These are phyloP conservation scores for Planiliza haematocheilus DNA, from an alignment of 2,113 vertebrate species.

Conservation along the genomic window DNA sequence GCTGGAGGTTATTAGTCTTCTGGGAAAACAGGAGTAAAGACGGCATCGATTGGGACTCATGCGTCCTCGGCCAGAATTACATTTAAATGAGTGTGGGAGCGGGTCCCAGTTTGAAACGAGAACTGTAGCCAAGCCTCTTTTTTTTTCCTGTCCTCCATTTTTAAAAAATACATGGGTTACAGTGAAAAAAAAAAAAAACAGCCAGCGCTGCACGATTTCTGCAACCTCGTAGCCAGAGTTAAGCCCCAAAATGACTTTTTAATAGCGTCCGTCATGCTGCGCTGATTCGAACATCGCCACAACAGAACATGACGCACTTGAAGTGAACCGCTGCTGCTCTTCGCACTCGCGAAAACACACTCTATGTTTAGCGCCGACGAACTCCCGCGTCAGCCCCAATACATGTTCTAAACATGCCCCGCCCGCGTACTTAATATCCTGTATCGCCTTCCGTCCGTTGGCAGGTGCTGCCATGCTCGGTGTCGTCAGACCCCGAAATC, in stretches of 20 bases:
- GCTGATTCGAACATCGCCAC: conserved; percentile 32
- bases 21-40: too few relatives aligned
- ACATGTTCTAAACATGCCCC: conserved; percentile 45
- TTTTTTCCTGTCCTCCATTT: neutral
- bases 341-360: conserved; percentile 13
- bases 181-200: too few relatives aligned
- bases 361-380: conserved; percentile 49
- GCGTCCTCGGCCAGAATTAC: conserved; percentile 23
- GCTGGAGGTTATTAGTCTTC: too few relatives aligned
- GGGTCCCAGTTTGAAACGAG: conserved; percentile 22
- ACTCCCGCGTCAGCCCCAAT: conserved; percentile 17
- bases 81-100: conserved; percentile 39
- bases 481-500: conserved; percentile 71
- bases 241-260: conserved; percentile 40
- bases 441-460: conserved; percentile 46
- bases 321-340: conserved; percentile 32
- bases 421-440: conserved; percentile 52
- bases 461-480: conserved; percentile 38
- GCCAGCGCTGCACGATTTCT: conserved; percentile 25
- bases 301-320: conserved; percentile 23
- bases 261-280: conserved; percentile 24
- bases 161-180: neutral
- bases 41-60: too few relatives aligned
- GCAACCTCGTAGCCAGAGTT: conserved; percentile 36
- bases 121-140: conserved; percentile 27